Evolutionary conservation across 2,113 vertebrate species (phyloP).

Genomic region (Hylia prasina): DNA sequence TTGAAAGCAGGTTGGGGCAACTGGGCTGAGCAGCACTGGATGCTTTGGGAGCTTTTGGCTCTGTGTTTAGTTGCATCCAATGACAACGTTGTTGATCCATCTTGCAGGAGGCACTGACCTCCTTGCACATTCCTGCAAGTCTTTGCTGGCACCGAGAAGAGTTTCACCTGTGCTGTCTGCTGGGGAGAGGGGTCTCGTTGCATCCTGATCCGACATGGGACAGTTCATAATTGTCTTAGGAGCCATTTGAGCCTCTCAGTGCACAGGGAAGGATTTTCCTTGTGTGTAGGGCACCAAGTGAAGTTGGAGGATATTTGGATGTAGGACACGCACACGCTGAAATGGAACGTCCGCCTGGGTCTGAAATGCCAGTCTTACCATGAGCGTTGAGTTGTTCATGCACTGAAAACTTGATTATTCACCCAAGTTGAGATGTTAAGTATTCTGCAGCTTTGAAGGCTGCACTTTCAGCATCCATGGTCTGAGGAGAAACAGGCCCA

Average conservation of each 20-base stretch:
- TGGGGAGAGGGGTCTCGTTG: background rate
- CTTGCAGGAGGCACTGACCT: background rate
- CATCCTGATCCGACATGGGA: background rate
- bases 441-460: background rate
- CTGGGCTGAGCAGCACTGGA: background rate
- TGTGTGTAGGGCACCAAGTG: background rate
- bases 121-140: background rate
- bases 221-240: background rate
- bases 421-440: background rate
- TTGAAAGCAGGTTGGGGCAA: background rate
- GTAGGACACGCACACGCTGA: background rate
- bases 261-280: background rate
- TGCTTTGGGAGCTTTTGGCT: background rate
- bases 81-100: accelerated
- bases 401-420: background rate
- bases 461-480: background rate
- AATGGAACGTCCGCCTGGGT: background rate
- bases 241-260: background rate
- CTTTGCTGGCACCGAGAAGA: background rate
- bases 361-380: background rate
- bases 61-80: background rate
- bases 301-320: background rate
- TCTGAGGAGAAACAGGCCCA: background rate
- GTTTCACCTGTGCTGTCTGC: accelerated
- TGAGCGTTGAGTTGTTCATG: background rate